These are phyloP conservation scores for Parthenolecanium corni DNA, from an alignment of 2,888 invertebrate species.

Conservation along the genomic window DNA sequence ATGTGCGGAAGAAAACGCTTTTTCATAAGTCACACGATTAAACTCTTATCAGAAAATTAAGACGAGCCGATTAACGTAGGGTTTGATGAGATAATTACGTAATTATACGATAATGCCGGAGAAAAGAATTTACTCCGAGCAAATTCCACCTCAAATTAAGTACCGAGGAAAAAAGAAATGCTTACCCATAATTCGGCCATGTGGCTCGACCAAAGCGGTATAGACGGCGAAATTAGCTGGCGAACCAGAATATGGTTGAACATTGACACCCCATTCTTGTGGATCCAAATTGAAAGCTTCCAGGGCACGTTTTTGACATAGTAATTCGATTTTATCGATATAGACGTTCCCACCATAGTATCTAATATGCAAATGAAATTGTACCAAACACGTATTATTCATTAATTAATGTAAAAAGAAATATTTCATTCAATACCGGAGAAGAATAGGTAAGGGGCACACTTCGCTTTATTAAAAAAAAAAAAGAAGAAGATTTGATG, in stretches of 20 bases:
- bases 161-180: conserved; percentile 3
- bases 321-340: conserved; percentile 82
- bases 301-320: conserved; percentile 78
- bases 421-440: neutral
- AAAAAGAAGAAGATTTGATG: too few species aligned
- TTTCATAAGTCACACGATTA: too few species aligned
- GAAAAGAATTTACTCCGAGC: too few species aligned
- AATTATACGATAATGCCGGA: too few species aligned
- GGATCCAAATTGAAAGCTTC: conserved; percentile 69
- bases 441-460: too few species aligned
- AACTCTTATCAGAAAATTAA: too few species aligned
- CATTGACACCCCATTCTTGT: conserved; percentile 93
- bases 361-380: conserved; percentile 44
- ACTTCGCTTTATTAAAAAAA: too few species aligned
- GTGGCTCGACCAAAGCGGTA: conserved; percentile 77
- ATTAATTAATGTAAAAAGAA: neutral
- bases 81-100: too few species aligned
- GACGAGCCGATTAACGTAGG: too few species aligned
- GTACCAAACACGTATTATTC: neutral
- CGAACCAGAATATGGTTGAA: conserved; percentile 90
- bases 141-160: neutral
- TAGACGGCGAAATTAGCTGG: conserved; percentile 97
- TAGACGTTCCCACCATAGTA: conserved; percentile 96
- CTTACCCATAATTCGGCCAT: conserved; percentile 81
- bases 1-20: neutral